Percentiles rank a stretch among this genome's conserved stretches.
Conservation (phyloP, 1,140 invertebrate species). For the Sitobion miscanthi region DNA sequence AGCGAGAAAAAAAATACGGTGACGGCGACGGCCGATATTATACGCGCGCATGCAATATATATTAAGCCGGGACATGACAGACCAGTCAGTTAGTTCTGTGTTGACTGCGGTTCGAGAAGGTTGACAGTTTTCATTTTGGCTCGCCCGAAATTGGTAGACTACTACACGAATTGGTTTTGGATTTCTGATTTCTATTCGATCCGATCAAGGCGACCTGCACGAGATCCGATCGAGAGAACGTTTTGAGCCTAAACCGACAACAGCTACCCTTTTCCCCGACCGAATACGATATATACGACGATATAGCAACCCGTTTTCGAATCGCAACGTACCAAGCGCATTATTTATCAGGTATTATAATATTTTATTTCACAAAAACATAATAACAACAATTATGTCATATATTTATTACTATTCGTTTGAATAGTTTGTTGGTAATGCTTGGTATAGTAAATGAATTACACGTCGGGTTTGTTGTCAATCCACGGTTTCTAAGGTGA, state of each 20-base stretch:
- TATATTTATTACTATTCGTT: neutral
- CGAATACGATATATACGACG: neutral
- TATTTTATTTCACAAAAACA: neutral
- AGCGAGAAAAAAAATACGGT: neutral
- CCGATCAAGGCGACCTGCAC: neutral
- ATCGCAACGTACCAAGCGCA: slow-evolving; percentile 13
- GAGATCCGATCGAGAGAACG: slow-evolving; percentile 13
- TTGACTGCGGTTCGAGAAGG: slow-evolving; percentile 56
- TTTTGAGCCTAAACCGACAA: slow-evolving; percentile 15
- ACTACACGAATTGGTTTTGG: neutral
- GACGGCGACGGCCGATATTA: neutral
- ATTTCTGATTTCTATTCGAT: slow-evolving; percentile 39
- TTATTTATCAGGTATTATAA: slow-evolving; percentile 37
- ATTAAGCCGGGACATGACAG: neutral
- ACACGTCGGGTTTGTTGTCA: neutral
- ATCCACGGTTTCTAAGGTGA: neutral
- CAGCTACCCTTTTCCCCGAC: slow-evolving; percentile 20
- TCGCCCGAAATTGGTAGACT: slow-evolving; percentile 29
- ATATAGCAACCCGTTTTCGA: slow-evolving; percentile 14
- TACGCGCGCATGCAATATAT: neutral
- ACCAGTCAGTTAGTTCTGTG: slow-evolving; percentile 44
- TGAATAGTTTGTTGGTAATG: neutral
- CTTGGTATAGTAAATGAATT: neutral
- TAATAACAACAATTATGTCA: neutral
- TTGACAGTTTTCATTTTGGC: slow-evolving; percentile 49